Evolutionary conservation across 2,797 vertebrate genomes (phyloP), one percentile per base, ranked within the genome.

Genomic region (Sciaenops ocellatus): DNA sequence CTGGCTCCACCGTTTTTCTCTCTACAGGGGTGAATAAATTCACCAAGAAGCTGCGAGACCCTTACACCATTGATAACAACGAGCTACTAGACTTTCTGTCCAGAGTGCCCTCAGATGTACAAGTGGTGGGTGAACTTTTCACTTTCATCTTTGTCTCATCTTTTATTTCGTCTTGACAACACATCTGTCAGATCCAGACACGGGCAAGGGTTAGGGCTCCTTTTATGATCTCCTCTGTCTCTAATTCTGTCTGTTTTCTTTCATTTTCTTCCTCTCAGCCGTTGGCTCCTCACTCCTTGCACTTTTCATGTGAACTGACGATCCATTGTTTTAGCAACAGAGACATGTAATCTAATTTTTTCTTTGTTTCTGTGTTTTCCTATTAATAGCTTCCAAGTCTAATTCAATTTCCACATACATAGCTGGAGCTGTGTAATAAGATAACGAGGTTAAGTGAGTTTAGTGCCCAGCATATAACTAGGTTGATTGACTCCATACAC

Each of bases 51-150:
- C 96, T 99, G 85, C 95, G 97, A 88, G 97, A 97, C 93, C 98
- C 98, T 0, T 98, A 98, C 92, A 96, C 95, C 84, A 98, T 99
- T 80, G 98, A 99, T 89, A 99, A 99, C 95, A 99, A 99, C 1
- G 97, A 99, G 94, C 94, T 99, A 81, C 95, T 99, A 70, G 98
- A 99, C 94, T 99, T 99, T 87, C 96, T 99, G 55, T 98, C 98
- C 91, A 96, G 98, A 95, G 97, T 99, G 84, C 98, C 97, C 89
- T 99, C 98, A 51, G 98, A 99, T 85, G 96, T 99, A 57, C 97
- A 99, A 97, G 92, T 98, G 97, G 98, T 99, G 88, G 84, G 97
- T 97, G 84, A 85, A 83, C 84, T 59, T 87, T 89, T 16, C 20
- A 10, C 69, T 85, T 76, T 77, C 20, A 61, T 71, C 47, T 69